Evolutionary conservation across 2,797 vertebrate genomes (phyloP), one percentile per base, ranked within the genome.

Genomic region (Geotrypetes seraphini): DNA sequence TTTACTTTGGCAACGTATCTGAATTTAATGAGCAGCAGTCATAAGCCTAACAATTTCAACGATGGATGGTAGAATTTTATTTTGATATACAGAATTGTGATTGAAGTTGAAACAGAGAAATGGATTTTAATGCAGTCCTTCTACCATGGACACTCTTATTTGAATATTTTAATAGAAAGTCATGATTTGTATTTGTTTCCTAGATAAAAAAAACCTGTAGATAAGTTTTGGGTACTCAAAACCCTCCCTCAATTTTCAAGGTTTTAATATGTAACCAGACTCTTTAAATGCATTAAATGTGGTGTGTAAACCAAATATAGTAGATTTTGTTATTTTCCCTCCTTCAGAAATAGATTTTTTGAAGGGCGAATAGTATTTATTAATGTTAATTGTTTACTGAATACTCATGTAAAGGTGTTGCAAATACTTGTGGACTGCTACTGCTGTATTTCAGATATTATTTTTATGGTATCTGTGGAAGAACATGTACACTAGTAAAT

Each of bases 361-460:
- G 48, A 69, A 61, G 62, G 47, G 55, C 16, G 66, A 53, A 44
- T 61, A 35, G 25, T 81, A 78, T 81, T 83, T 81, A 78, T 77
- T 75, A 27, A 60, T 62, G 39, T 54, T 56, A 22, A 50, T 54
- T 58, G 57, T 72, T 68, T 70, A 56, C 29, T 36, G 56, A 74
- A 61, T 63, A 33, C 47, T 70, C 48, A 45, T 73, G 58, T 72
- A 63, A 65, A 69, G 57, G 45, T 59, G 54, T 73, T 65, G 61
- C 21, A 71, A 53, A 50, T 52, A 38, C 69, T 59, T 75, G 48
- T 77, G 71, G 49, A 60, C 38, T 50, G 40, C 66, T 55, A 37
- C 26, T 32, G 45, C 53, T 60, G 43, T 67, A 53, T 57, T 52
- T 57, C 45, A 47, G 39, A 47, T 54, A 33, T 51, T 27, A 45